phyloP scores from a whole-genome alignment of 2,888 invertebrate genomes.

The Caenorhabditis sp. region DNA sequence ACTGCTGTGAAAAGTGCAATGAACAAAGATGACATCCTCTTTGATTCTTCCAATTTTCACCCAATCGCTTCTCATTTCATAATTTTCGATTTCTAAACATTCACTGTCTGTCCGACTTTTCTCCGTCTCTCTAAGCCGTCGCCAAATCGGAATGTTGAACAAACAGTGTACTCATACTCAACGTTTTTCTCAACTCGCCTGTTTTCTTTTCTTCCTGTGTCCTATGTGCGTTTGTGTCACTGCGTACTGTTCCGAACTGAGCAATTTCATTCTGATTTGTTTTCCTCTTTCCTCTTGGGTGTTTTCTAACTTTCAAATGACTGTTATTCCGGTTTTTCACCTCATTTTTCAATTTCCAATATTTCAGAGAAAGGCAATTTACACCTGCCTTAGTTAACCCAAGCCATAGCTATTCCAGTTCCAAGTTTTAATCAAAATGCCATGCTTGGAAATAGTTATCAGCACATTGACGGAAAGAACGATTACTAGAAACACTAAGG shows the following conservation, averaged over 20 bases:
- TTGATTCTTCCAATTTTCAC: conserved; percentile 8
- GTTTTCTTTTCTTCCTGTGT: conserved; percentile 20
- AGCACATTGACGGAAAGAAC: no score
- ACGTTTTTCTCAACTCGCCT: conserved; percentile 45
- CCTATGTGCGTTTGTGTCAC: no score
- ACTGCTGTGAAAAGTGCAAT: no score
- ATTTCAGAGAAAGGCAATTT: background rate
- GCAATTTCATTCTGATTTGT: background rate
- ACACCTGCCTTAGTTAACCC: background rate
- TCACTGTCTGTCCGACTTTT: conserved; percentile 37
- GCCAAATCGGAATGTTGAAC: conserved; percentile 60
- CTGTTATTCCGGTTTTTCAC: no score
- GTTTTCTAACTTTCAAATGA: background rate
- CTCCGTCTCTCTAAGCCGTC: conserved; percentile 37
- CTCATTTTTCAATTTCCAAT: background rate
- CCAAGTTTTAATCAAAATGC: background rate
- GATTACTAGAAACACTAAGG: background rate
- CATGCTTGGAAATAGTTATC: background rate
- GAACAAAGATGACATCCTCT: background rate
- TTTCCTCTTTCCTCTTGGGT: background rate
- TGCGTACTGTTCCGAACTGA: conserved; percentile 37
- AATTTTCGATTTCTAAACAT: conserved; percentile 20
- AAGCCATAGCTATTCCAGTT: background rate
- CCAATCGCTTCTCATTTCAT: conserved; percentile 19
- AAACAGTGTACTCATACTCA: conserved; percentile 58